Percentiles rank a stretch among this genome's conserved stretches.
Evolutionary conservation across 2,113 vertebrate species (phyloP).

Genomic region (Rhineura floridana): DNA sequence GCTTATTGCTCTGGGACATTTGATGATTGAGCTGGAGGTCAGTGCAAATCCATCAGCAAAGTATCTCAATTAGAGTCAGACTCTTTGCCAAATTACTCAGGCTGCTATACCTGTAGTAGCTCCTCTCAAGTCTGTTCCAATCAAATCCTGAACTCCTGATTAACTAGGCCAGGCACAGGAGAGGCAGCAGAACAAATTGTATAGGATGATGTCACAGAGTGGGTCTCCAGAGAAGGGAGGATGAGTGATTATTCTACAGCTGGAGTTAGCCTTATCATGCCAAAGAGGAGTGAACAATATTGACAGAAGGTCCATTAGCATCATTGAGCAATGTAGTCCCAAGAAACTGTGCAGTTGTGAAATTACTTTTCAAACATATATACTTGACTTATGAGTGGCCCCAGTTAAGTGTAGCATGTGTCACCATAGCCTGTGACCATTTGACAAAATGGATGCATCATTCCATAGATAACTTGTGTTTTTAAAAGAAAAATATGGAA

Average conservation of each 20-base stretch:
- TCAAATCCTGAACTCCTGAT: conserved; percentile 36
- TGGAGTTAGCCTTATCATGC: neutral
- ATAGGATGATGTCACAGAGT: neutral
- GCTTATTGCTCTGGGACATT: conserved; percentile 66
- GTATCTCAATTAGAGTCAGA: conserved; percentile 74
- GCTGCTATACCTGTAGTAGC: conserved; percentile 25
- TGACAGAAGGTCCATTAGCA: neutral
- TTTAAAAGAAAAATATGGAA: neutral
- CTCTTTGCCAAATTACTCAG: conserved; percentile 64
- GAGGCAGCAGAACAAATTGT: neutral
- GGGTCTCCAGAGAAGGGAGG: neutral
- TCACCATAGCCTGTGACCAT: neutral
- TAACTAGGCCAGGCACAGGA: conserved; percentile 32
- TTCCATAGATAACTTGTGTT: too few species aligned
- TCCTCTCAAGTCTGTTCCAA: conserved; percentile 24
- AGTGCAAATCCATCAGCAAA: conserved; percentile 67
- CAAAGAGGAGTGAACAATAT: neutral
- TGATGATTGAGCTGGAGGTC: conserved; percentile 69
- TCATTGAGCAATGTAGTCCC: neutral
- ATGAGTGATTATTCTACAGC: neutral
- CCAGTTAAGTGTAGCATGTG: neutral
- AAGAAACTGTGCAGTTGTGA: neutral
- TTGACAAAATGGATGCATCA: neutral
- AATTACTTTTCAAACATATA: neutral
- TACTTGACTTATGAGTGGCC: neutral